Base-by-base conservation (phyloP, 2,797 vertebrate species). In the Austrolebias charrua region DNA sequence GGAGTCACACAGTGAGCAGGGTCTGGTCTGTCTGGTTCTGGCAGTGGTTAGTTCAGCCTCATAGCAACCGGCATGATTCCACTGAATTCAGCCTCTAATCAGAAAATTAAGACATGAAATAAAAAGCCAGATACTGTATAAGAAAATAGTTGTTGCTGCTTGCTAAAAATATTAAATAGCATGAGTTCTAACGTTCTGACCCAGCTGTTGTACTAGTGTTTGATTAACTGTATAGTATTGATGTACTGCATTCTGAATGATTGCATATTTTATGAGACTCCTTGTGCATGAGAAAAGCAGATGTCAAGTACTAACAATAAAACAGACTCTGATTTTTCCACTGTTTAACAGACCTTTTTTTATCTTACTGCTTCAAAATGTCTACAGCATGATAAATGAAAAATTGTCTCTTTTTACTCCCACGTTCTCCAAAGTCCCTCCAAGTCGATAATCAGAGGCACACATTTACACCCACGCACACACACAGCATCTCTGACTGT, bases 391-490 rank as follows among this genome's bases (percentile, higher is more conserved):
- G 79, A 86, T 80, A 78, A 80, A 74, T 56, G 50, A 72, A 75
- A 71, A 71, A 80, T 74, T 83, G 84, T 92, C 85, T 88, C 68
- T 78, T 63, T 64, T 80, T 67, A 67, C 69, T 85, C 84, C 91
- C 91, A 91, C 91, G 91, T 92, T 90, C 90, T 90, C 84, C 92
- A 85, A 57, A 81, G 85, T 87, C 83, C 83, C 68, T 87, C 73
- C 81, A 73, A 86, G 82, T 86, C 77, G 82, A 69, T 67, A 33
- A 31, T 69, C n/a, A 79, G 71, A 82, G 46, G 63, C 63, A 63
- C 61, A 63, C 56, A 69, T 66, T 50, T 58, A 66, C 53, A 44
- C 31, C 5, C 31, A 33, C 31, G n/a, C n/a, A 33, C 56, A 69
- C 69, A 53, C 60, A 66, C 53, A 43, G 47, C 44, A 61, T 65